Evolutionary conservation across 2,888 invertebrate genomes (phyloP).

Genomic region (Balanococcus diminutus): DNA sequence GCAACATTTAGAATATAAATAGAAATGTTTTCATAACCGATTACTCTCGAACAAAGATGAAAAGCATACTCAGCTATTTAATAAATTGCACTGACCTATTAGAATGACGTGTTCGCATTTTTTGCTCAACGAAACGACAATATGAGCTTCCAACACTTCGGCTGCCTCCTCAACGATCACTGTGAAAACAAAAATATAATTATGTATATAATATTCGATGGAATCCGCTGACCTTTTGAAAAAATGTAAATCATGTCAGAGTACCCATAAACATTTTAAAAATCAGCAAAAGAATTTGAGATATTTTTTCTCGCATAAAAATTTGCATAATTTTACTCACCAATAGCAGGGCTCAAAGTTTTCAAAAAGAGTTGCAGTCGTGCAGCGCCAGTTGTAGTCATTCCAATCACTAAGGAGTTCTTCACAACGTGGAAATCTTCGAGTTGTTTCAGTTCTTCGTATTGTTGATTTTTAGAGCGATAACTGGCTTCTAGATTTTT

Average conservation of each 20-base stretch:
- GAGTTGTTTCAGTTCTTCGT: conserved; percentile 66
- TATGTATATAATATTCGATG: background rate
- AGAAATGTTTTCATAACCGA: too few relatives aligned
- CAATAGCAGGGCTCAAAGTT: conserved; percentile 64
- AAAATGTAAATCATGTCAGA: background rate
- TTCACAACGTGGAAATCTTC: conserved; percentile 64
- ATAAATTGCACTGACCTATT: conserved; percentile 65
- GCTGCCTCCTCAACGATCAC: conserved; percentile 85
- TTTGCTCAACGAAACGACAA: conserved; percentile 75
- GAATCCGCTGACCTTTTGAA: background rate
- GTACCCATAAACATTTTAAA: background rate
- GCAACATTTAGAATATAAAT: too few relatives aligned
- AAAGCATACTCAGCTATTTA: too few relatives aligned
- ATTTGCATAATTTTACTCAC: background rate
- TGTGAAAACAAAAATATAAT: conserved; percentile 37
- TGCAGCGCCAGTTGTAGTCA: conserved; percentile 81
- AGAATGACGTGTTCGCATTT: conserved; percentile 81
- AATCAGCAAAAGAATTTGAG: background rate
- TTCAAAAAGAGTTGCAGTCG: conserved; percentile 69
- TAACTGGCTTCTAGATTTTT: conserved; percentile 58
- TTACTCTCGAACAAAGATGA: too few relatives aligned
- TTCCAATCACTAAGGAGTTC: conserved; percentile 68
- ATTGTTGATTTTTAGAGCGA: conserved; percentile 61
- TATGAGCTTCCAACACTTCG: conserved; percentile 83
- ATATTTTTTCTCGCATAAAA: background rate